Conservation (phyloP, 2,888 invertebrate genomes). For the Leptopilina drosophilae region DNA sequence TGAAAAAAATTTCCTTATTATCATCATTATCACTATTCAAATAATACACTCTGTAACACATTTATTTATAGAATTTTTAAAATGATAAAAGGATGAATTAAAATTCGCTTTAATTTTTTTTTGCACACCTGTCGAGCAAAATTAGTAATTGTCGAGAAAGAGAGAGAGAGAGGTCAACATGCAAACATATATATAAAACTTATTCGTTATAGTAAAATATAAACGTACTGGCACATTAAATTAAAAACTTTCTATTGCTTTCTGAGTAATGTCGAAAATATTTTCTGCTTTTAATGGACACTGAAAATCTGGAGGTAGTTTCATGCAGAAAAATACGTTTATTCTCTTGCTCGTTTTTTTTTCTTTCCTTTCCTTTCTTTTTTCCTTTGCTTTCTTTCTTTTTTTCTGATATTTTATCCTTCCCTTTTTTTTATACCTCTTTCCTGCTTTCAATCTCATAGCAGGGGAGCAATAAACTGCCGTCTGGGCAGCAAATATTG, state of each 20-base stretch:
- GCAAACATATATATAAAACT: too few relatives aligned
- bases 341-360: conserved; percentile 21
- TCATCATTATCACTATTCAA: too few relatives aligned
- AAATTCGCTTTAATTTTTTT: too few relatives aligned
- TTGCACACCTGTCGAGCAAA: too few relatives aligned
- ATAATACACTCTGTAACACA: too few relatives aligned
- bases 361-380: conserved; percentile 4
- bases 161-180: too few relatives aligned
- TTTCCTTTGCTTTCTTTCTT: conserved; percentile 1
- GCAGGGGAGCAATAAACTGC: conserved; percentile 43
- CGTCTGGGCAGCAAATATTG: conserved; percentile 60
- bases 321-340: conserved; percentile 8
- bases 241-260: conserved; percentile 1
- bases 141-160: too few relatives aligned
- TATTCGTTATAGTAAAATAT: background rate
- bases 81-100: too few relatives aligned
- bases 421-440: conserved; percentile 28
- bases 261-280: conserved; percentile 8
- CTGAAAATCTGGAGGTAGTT: conserved; percentile 20
- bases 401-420: background rate
- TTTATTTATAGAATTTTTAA: too few relatives aligned
- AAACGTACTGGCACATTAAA: background rate
- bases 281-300: conserved; percentile 12
- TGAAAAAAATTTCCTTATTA: too few relatives aligned
- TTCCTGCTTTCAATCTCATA: conserved; percentile 43